Evolutionary conservation across 2,888 invertebrate genomes (phyloP), one percentile per base, ranked within the genome.

Genomic region (Mythimna loreyi): DNA sequence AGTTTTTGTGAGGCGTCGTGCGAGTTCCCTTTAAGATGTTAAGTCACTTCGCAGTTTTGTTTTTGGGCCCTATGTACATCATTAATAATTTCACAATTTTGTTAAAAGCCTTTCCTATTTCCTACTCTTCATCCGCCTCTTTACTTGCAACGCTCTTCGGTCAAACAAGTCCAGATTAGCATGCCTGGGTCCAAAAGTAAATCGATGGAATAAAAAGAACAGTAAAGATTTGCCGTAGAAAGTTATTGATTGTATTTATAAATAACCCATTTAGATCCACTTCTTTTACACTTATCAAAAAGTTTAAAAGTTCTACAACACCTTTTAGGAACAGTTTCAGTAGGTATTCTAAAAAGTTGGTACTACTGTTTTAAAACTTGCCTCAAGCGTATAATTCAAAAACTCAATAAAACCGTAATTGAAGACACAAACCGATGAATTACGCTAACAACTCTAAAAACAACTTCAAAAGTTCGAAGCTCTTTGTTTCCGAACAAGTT

Each of bases 401-500:
- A 43, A n/a, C 30, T 19, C 28, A 47, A 72, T 81, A 63, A 73
- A 71, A 82, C 63, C 40, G 53, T 70, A 73, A 80, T 73, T 67
- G 67, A 80, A 69, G 30, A 57, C 62, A 66, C 50, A 68, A 81
- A 66, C 66, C 58, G 47, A 73, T 62, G 66, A 70, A 79, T 66
- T 64, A 79, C 58, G 52, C 53, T 72, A 80, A 77, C 65, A 70
- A 75, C 53, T 50, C 49, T 21, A 55, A 65, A 28, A 71, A 65
- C 69, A 28, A 52, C 47, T 30, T 61, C 62, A 47, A 73, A 72
- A 50, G 40, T 50, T 67, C 49, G 19, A 53, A 62, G 40, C 33
- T 76, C 70, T 78, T 78, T 80, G 80, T 80, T n/a, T 71, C 57
- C 25, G 16, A 57, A 59, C 25, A 70, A 79, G 71, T 74, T 80